A percentile compares a stretch with the other conserved stretches of the same genome.
phyloP scores from a whole-genome alignment of 2,113 vertebrate species.

The Bos javanicus region DNA sequence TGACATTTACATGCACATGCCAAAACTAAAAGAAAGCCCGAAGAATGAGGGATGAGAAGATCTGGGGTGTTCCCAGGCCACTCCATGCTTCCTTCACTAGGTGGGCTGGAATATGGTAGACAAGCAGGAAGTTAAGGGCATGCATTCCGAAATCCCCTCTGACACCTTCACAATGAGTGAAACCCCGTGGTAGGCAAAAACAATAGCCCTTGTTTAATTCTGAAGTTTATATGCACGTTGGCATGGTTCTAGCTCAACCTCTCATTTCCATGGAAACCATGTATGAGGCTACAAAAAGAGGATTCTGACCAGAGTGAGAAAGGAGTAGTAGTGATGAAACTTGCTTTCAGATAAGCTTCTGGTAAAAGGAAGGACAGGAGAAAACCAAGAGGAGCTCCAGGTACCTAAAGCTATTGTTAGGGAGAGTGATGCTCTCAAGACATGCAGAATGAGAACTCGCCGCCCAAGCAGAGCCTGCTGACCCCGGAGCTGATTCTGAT shows the following conservation, averaged over 20 bases:
- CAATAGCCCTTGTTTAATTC: slow-evolving; percentile 25
- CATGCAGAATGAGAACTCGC: fast-evolving
- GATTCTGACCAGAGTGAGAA: slow-evolving; percentile 32
- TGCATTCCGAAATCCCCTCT: not conserved
- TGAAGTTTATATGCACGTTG: slow-evolving; percentile 30
- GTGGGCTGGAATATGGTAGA: not conserved
- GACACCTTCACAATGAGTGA: not conserved
- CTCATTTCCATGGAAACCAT: slow-evolving; percentile 71
- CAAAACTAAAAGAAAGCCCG: not conserved
- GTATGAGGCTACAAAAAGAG: slow-evolving; percentile 44
- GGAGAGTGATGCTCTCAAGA: fast-evolving
- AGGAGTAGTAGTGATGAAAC: not conserved
- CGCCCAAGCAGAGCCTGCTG: not conserved
- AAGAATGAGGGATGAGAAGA: not conserved
- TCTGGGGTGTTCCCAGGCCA: not conserved
- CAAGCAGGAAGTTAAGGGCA: not conserved
- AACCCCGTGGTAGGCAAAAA: not conserved
- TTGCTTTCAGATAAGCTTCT: not conserved
- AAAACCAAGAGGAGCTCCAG: not conserved
- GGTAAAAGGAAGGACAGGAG: not conserved
- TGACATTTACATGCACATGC: not conserved
- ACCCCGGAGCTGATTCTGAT: not conserved
- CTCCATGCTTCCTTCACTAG: not conserved
- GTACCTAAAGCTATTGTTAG: not conserved
- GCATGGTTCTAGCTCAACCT: slow-evolving; percentile 18